Evolutionary conservation across 53 echinoderm and acorn worm genomes (phyloP), one percentile per base, ranked within the genome.

Genomic region (Stichopus horrens): DNA sequence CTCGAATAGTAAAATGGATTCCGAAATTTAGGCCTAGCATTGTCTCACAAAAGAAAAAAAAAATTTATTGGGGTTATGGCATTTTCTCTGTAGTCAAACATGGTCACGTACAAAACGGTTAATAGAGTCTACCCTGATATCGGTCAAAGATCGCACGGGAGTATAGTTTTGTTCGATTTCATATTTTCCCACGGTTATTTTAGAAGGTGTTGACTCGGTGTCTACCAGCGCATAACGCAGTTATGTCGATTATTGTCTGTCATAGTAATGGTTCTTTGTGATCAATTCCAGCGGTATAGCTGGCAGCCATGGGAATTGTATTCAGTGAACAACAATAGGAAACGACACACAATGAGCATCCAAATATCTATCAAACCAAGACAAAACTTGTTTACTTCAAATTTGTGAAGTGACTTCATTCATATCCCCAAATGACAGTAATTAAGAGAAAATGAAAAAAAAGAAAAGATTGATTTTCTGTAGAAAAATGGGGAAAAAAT

Each of bases 351-450:
- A 75, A 75, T 75, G 19, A 19, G 9, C 18, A 63, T 63, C 63
- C 9, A 2, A 63, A 63, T 63, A 63, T 63, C 63, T 63, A 13
- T 21, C 21, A 20, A 75, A 83, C 19, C 58, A 58, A 57, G 14
- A 58, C 21, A 83, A 83, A 83, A 83, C 83, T 83, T 83, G 83
- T 83, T 83, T 83, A 58, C 83, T 57, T 23, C 83, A 22, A 51
- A 75, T 7, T 75, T 75, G 75, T 21, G 75, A 75, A 63, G 16
- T 16, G 63, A 63, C 63, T 63, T 63, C 63, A 63, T 63, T 63
- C 63, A 63, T 9, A 37, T 1, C 37, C 37, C 37, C 37, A 37
- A 37, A 37, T 37, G 37, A 2, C 37, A 37, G 37, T 37, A 37
- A 37, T 37, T 37, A 37, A 37, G 37, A 37, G 37, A 37, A 37